Evolutionary conservation across 2,797 vertebrate genomes (phyloP).

Genomic region (Nannoperca obscura): DNA sequence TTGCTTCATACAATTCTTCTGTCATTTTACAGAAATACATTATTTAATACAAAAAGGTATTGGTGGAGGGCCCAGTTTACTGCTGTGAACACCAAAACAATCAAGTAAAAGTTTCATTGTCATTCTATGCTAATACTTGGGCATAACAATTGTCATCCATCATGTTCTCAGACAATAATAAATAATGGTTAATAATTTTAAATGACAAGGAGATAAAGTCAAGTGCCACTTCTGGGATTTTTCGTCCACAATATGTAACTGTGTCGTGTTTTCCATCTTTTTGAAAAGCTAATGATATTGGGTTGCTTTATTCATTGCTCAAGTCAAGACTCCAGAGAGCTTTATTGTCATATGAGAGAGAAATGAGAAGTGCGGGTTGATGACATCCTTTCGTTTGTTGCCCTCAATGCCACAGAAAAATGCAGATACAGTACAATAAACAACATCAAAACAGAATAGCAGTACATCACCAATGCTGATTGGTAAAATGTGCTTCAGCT

Average conservation of each 20-base stretch:
- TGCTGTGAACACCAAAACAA: not conserved
- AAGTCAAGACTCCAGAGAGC: not conserved
- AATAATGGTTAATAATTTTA: not conserved
- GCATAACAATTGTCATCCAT: not conserved
- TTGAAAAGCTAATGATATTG: not conserved
- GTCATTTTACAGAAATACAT: not conserved
- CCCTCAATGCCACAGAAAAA: not conserved
- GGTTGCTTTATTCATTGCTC: not conserved
- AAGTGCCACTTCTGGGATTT: not conserved
- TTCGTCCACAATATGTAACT: not conserved
- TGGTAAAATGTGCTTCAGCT: not conserved
- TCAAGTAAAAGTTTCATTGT: not conserved
- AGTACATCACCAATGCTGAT: not conserved
- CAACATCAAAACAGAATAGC: not conserved
- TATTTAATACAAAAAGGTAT: not conserved
- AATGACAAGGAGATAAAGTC: not conserved
- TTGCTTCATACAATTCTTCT: not conserved
- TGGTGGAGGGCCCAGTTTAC: not conserved
- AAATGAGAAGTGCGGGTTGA: not conserved
- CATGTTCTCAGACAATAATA: not conserved
- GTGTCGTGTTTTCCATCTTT: not conserved
- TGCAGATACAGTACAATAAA: not conserved
- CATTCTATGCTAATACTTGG: not conserved
- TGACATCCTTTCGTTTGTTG: not conserved
- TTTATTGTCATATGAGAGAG: not conserved